Base-by-base conservation (phyloP, 2,797 vertebrate genomes). In the Emydoidea blandingii region DNA sequence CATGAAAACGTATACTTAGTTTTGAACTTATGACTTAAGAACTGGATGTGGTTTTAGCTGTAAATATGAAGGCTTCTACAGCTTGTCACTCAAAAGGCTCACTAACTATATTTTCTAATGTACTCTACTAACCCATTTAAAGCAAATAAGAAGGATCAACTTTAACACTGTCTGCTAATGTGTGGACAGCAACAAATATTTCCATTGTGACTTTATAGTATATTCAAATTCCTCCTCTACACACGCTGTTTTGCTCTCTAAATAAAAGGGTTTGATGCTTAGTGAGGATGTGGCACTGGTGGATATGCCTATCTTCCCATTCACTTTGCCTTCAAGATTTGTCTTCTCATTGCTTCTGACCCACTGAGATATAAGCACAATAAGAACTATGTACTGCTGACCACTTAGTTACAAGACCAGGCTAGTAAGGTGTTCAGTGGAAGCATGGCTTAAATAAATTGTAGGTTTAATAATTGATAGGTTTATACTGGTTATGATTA, bases 1-100 rank as follows among this genome's bases (percentile, higher is more conserved):
- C 86, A 78, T 88, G 89, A 91, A 94, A 94, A 96, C 23, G 37
- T 89, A 81, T 14, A 29, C 84, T 89, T 90, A 31, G 86, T 72
- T 78, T 85, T 88, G 53, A 88, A 54, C 85, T 92, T 76, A 92
- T 88, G 88, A 91, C 83, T 68, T 86, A 94, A 94, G 21, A 6
- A 86, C 29, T 29, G 59, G 34, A 16, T 56, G 31, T 57, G 16
- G 18, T 59, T 89, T 52, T 91, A 89, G 34, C 50, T 82, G 84
- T 50, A 91, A 92, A 90, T 53, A 53, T 2, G 2, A 49, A 0
- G 79, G 52, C 94, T 92, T 92, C 79, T 5, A 16, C 21, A 74
- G 8, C 80, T 90, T 81, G 23, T 76, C 72, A 37, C 57, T 89
- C 34, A 54, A 85, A 86, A 68, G 41, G 54, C 44, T 84, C 53